A percentile compares a stretch with the other conserved stretches of the same genome.
Conservation (phyloP, 2,113 vertebrate species). For the Puntigrus tetrazona region DNA sequence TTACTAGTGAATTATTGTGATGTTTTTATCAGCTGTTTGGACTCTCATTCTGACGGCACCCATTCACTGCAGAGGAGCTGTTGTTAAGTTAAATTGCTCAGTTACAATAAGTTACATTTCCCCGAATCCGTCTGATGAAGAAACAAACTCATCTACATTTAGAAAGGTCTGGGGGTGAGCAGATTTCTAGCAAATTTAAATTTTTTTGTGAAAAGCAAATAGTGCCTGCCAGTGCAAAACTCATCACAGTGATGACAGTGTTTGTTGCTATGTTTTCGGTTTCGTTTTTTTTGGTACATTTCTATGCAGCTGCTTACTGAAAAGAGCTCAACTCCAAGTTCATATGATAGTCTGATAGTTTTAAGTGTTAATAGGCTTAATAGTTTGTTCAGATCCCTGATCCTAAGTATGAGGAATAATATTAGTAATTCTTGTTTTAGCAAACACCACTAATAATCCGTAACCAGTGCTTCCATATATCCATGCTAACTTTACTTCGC, state of each 20-base stretch:
- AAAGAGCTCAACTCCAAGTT: slow-evolving; percentile 1
- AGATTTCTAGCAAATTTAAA: not conserved
- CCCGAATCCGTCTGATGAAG: not conserved
- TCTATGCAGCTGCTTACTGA: not conserved
- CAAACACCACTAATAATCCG: not conserved
- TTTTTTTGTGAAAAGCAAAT: not conserved
- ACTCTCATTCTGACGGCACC: not conserved
- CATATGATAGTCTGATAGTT: not conserved
- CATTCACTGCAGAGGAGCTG: not conserved
- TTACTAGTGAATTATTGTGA: not conserved
- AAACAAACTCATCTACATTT: not conserved
- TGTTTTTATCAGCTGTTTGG: not conserved
- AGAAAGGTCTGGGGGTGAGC: not conserved
- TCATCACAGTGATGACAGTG: not conserved
- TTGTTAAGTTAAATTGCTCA: not conserved
- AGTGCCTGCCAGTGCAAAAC: not conserved
- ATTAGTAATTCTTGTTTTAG: not conserved
- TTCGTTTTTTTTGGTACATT: not conserved
- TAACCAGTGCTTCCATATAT: slow-evolving; percentile 20
- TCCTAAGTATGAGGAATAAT: not conserved
- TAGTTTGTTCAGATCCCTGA: not conserved
- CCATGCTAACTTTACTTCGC: not conserved
- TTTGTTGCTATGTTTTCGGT: not conserved
- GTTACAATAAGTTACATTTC: not conserved
- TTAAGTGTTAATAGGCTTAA: not conserved